Percentiles rank a stretch among this genome's conserved stretches.
Evolutionary conservation across 1,140 invertebrate genomes (phyloP).

Genomic region (Globodera rostochiensis): DNA sequence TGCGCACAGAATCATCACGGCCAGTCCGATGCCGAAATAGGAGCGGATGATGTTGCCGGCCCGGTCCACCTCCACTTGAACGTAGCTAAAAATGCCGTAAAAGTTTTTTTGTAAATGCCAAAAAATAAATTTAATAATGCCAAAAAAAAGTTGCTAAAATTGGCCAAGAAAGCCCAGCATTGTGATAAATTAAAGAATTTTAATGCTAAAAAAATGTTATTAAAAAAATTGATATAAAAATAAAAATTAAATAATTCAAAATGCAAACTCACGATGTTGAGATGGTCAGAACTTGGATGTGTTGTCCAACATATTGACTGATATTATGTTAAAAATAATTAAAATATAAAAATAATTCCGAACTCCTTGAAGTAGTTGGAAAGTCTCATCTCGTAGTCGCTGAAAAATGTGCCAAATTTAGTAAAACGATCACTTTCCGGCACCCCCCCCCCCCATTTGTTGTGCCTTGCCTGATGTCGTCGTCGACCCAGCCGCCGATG

Average conservation of each 20-base stretch:
- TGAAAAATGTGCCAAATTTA: slow-evolving; percentile 27
- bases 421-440: background rate
- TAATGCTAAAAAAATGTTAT: too few species aligned
- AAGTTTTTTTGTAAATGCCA: background rate
- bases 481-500: slow-evolving; percentile 38
- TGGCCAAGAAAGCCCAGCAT: background rate
- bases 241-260: background rate
- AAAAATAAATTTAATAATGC: background rate
- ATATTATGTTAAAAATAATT: slow-evolving; percentile 15
- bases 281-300: slow-evolving; percentile 36
- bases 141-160: background rate
- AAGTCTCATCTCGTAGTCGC: slow-evolving; percentile 45
- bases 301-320: slow-evolving; percentile 47
- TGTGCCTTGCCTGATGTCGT: slow-evolving; percentile 39
- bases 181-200: too few species aligned
- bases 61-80: slow-evolving; percentile 40
- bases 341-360: slow-evolving; percentile 6
- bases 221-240: too few species aligned
- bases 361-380: slow-evolving; percentile 49
- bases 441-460: background rate
- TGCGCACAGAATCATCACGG: slow-evolving; percentile 53
- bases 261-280: slow-evolving; percentile 21
- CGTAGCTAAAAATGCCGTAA: slow-evolving; percentile 34
- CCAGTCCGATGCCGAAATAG: slow-evolving; percentile 48
- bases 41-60: slow-evolving; percentile 48